phyloP scores from a whole-genome alignment of 2,888 invertebrate species.

The Strigamia maritima region DNA sequence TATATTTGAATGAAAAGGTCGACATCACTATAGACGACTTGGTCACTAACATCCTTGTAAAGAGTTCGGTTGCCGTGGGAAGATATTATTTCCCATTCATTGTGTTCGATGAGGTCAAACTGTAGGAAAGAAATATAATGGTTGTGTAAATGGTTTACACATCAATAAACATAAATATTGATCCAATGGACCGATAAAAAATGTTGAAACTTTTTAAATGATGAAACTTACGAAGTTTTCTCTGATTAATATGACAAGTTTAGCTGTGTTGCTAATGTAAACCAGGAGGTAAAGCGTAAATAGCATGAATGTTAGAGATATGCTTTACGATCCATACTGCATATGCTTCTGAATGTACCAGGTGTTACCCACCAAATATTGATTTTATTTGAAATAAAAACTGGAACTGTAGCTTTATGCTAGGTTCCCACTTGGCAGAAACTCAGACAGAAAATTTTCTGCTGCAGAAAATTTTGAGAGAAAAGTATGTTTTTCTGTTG shows the following conservation, averaged over 20 bases:
- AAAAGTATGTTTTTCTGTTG: no score
- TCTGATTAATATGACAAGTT: slow-evolving; percentile 47
- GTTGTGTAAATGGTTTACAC: no score
- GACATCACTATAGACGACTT: not conserved
- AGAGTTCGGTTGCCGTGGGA: not conserved
- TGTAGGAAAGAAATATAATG: not conserved
- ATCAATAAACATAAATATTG: no score
- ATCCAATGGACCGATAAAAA: no score
- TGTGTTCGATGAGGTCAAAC: not conserved
- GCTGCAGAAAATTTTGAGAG: no score
- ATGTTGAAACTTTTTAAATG: no score
- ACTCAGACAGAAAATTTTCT: no score
- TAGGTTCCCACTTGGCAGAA: no score
- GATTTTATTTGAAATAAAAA: slow-evolving; percentile 50
- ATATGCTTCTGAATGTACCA: slow-evolving; percentile 64
- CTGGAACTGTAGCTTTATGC: not conserved
- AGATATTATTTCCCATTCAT: slow-evolving; percentile 17
- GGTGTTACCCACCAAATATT: slow-evolving; percentile 66
- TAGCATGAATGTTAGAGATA: slow-evolving; percentile 73
- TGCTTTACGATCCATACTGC: slow-evolving; percentile 60
- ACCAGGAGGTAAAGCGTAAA: slow-evolving; percentile 71
- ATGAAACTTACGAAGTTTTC: not conserved
- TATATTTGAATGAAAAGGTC: not conserved
- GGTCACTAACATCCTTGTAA: not conserved
- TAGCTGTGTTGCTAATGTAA: slow-evolving; percentile 62